phyloP scores from a whole-genome alignment of 2,888 invertebrate species.

The Dasysyrphus albostriatus region DNA sequence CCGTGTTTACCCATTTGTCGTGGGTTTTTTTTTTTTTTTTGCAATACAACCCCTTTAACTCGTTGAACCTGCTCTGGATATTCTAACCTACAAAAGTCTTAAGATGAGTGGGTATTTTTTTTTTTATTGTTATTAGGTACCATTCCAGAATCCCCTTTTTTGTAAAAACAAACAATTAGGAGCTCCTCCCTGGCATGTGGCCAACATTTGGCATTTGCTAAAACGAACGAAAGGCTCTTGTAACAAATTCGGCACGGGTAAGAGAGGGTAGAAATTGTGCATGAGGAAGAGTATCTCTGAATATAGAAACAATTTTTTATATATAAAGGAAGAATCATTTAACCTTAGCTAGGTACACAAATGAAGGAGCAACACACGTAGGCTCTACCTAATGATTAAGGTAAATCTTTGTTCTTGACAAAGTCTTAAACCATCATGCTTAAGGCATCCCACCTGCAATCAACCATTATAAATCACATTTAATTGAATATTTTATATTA shows the following conservation, averaged over 20 bases:
- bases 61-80: background rate
- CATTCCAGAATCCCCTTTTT: slow-evolving; percentile 12
- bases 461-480: background rate
- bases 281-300: background rate
- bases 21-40: background rate
- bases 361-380: background rate
- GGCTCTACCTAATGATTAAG: background rate
- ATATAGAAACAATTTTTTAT: slow-evolving; percentile 3
- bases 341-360: background rate
- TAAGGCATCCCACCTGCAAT: background rate
- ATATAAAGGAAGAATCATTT: background rate
- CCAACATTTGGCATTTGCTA: slow-evolving; percentile 22
- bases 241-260: slow-evolving; percentile 4
- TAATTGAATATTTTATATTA: background rate
- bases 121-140: slow-evolving; percentile 15
- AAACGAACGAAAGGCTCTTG: background rate
- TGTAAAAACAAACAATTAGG: slow-evolving; percentile 12
- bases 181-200: slow-evolving; percentile 11
- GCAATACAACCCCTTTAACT: background rate
- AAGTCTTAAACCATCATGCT: background rate
- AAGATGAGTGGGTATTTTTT: slow-evolving; percentile 16
- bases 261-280: background rate
- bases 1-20: slow-evolving; percentile 5
- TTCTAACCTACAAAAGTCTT: slow-evolving; percentile 12
- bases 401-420: background rate